phyloP scores from a whole-genome alignment of 1,140 invertebrate genomes.

The Brachionus paranguensis region DNA sequence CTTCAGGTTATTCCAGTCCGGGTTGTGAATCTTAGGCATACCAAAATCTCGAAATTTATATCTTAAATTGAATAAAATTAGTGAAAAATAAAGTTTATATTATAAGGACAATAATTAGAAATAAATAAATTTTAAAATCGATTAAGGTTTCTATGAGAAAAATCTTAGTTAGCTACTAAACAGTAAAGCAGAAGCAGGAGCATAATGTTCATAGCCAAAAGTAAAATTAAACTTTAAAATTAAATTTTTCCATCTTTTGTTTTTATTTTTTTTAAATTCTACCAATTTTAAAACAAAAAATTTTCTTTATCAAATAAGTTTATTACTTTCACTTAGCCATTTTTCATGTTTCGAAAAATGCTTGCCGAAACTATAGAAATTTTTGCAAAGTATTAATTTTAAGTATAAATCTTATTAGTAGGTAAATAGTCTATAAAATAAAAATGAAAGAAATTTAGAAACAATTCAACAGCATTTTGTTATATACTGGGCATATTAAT shows the following conservation, averaged over 20 bases:
- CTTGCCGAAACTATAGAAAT: conserved; percentile 26
- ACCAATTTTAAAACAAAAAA: background rate
- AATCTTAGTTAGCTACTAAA: background rate
- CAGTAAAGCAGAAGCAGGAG: background rate
- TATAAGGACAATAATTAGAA: background rate
- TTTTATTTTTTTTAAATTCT: background rate
- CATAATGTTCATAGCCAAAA: background rate
- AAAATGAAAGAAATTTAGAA: conserved; percentile 3
- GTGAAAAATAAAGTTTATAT: background rate
- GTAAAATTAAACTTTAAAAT: background rate
- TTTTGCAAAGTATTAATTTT: background rate
- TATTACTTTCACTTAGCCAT: conserved; percentile 12
- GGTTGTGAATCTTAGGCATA: conserved; percentile 37
- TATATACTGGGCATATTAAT: background rate
- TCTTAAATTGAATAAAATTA: background rate
- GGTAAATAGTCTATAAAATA: background rate
- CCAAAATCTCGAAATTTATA: background rate
- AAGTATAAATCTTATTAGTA: background rate
- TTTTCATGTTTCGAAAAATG: background rate
- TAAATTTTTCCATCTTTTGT: background rate
- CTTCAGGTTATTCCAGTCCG: conserved; percentile 7
- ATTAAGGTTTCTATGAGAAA: background rate
- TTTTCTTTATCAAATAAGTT: background rate
- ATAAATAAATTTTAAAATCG: background rate
- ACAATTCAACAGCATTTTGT: background rate